phyloP scores from a whole-genome alignment of 1,140 invertebrate genomes.

The Leptoteleia sp. region DNA sequence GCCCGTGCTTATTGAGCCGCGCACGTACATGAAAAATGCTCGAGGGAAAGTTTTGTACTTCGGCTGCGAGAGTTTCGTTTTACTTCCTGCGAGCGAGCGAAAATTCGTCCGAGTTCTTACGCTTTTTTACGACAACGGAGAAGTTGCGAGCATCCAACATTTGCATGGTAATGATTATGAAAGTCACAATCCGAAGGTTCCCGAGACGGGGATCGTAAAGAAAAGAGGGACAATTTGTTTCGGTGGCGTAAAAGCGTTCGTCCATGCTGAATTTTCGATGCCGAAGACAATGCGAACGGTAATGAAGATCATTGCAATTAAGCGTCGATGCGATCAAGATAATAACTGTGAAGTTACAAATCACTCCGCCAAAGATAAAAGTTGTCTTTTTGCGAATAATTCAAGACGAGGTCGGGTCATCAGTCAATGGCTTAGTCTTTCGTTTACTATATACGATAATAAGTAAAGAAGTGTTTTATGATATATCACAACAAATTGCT shows the following conservation, averaged over 20 bases:
- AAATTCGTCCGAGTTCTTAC: slow-evolving; percentile 9
- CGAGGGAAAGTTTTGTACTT: slow-evolving; percentile 33
- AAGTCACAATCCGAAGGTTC: slow-evolving; percentile 18
- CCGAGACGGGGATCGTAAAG: not conserved
- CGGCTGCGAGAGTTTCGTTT: slow-evolving; percentile 22
- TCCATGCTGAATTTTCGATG: not conserved
- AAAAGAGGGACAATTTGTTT: not conserved
- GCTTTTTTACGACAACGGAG: not conserved
- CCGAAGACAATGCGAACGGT: slow-evolving; percentile 12
- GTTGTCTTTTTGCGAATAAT: slow-evolving; percentile 1
- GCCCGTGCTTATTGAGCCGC: slow-evolving; percentile 1
- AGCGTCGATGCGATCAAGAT: slow-evolving; percentile 2
- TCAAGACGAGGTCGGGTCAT: not conserved
- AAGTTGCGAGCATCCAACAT: slow-evolving; percentile 7
- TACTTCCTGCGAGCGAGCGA: slow-evolving; percentile 16
- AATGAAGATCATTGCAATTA: slow-evolving; percentile 15
- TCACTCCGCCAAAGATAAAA: slow-evolving; percentile 8
- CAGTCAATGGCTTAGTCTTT: not conserved
- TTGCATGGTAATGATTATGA: slow-evolving; percentile 30
- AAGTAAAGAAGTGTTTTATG: too few relatives aligned
- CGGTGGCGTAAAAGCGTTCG: not conserved
- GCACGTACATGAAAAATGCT: slow-evolving; percentile 9
- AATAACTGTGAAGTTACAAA: slow-evolving; percentile 5
- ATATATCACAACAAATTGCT: too few relatives aligned
- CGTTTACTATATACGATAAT: too few relatives aligned